Evolutionary conservation across 2,888 invertebrate species (phyloP).

Genomic region (Sabatieria punctata): DNA sequence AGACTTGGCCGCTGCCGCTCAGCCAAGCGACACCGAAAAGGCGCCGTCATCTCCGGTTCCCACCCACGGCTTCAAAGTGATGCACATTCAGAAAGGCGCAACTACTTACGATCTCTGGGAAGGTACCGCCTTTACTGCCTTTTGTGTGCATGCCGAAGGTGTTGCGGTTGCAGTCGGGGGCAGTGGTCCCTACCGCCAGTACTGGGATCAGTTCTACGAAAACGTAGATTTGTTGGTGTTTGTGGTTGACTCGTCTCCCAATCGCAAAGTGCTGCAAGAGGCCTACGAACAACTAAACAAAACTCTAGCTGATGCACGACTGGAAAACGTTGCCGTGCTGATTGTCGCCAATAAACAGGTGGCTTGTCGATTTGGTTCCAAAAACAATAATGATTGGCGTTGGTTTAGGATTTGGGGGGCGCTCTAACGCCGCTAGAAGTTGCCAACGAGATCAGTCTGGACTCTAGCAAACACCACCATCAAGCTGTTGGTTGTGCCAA

Average conservation of each 20-base stretch:
- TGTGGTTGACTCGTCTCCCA: not conserved
- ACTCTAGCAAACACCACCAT: no score
- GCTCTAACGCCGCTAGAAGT: no score
- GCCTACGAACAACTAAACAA: not conserved
- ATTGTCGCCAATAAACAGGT: not conserved
- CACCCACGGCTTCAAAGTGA: conserved; percentile 1
- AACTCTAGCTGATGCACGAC: not conserved
- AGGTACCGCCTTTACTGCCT: no score
- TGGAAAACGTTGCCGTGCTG: not conserved
- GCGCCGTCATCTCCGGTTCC: not conserved
- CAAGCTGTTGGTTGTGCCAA: no score
- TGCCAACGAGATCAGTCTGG: no score
- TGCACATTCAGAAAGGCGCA: not conserved
- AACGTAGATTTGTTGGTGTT: not conserved
- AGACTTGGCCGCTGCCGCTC: not conserved
- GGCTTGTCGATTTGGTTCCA: no score
- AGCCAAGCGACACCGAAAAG: not conserved
- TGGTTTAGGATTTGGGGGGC: no score
- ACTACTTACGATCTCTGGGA: not conserved
- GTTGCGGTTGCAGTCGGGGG: not conserved
- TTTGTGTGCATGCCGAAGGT: no score
- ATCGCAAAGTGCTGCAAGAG: not conserved
- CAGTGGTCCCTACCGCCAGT: not conserved
- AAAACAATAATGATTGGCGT: no score
- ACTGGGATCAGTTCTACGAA: not conserved